Evolutionary conservation across 1,140 invertebrate species (phyloP).

Genomic region (Mesaphorura yosii): DNA sequence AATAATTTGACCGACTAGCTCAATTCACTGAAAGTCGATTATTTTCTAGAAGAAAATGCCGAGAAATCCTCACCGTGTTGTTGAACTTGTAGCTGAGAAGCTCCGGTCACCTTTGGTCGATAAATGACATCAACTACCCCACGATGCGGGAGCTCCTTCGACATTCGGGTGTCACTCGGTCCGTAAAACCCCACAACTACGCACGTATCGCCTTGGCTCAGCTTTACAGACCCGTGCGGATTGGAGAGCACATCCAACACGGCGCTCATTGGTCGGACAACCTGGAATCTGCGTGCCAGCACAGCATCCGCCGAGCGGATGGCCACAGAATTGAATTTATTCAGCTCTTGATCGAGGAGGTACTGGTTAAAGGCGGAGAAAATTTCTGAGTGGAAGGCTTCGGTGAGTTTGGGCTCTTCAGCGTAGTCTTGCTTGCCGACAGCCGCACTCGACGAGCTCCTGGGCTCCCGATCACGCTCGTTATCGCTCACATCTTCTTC

Average conservation of each 20-base stretch:
- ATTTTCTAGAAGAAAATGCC: not conserved
- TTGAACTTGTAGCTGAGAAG: not conserved
- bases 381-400: too few relatives aligned
- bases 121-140: conserved; percentile 26
- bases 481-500: too few relatives aligned
- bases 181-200: conserved; percentile 23
- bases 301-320: not conserved
- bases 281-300: not conserved
- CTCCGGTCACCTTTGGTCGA: conserved; percentile 27
- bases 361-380: too few relatives aligned
- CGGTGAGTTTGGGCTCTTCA: too few relatives aligned
- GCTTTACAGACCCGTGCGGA: conserved; percentile 24
- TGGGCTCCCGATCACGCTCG: too few relatives aligned
- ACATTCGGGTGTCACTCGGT: conserved; percentile 24
- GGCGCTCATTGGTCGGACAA: conserved; percentile 20
- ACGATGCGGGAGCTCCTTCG: conserved; percentile 27
- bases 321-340: too few relatives aligned
- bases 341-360: too few relatives aligned
- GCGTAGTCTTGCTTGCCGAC: too few relatives aligned
- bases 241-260: conserved; percentile 12
- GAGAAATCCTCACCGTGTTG: not conserved
- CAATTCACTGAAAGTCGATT: not conserved
- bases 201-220: conserved; percentile 26
- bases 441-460: too few relatives aligned
- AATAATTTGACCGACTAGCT: conserved; percentile 2